Evolutionary conservation across 2,113 vertebrate species (phyloP), one percentile per base, ranked within the genome.

Genomic region (Prionailurus bengalensis): DNA sequence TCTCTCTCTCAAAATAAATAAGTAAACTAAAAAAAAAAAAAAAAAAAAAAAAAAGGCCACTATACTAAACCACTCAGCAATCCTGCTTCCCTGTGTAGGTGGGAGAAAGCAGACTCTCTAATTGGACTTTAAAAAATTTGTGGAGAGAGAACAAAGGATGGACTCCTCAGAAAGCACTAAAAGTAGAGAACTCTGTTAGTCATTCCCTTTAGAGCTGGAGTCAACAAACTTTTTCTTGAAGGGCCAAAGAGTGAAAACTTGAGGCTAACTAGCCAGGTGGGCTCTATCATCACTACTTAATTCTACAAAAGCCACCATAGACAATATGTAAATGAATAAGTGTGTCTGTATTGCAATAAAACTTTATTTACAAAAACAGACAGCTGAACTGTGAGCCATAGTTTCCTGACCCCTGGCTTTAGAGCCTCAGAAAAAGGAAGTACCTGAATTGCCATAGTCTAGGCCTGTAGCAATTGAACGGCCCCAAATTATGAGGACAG

Each of bases 201-300:
- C 66, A 80, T 85, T 74, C 36, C 79, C 36, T 94, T 45, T 80
- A 65, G 63, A 74, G 7, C 5, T 17, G 39, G 25, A 66, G 39
- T 85, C 65, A 79, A 79, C 71, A 88, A 58, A 25, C 0, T 42
- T 73, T 96, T 94, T 91, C 45, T 83, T 58, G 65, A 84, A 89
- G 51, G n/a, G 14, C 63, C 48, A 58, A 36, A 65, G 16, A 73
- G 21, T 79, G 91, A 88, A 80, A 94, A 51, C 33, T 82, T 83
- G 42, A 89, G 31, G 25, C 45, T 96, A 89, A 48, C 2, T 85
- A 33, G 45, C 51, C 55, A 53, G 36, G 27, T 36, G 29, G 58
- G 61, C 27, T 70, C 48, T 71, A 14, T 55, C 1, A 0, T 23
- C 21, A 29, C 45, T 55, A 58, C 21, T 89, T 36, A 73, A 9